A percentile compares a stretch with the other conserved stretches of the same genome.
These are phyloP conservation scores for Busseola fusca DNA, from an alignment of 2,888 invertebrate species.

Conservation along the genomic window DNA sequence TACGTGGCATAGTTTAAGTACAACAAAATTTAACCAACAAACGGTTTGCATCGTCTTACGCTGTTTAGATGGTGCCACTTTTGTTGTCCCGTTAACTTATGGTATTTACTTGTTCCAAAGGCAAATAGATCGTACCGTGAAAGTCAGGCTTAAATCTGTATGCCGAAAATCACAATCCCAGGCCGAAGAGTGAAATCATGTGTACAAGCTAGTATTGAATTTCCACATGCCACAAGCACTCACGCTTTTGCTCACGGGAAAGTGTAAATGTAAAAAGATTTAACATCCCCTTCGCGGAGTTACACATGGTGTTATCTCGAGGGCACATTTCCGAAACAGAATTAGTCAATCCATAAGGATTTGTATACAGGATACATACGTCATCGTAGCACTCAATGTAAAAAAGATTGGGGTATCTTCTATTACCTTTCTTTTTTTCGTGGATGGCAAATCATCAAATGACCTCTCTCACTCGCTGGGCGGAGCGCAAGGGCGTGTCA, in stretches of 20 bases:
- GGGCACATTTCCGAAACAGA: conserved; percentile 42
- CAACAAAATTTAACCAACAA: not conserved
- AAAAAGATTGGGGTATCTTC: not conserved
- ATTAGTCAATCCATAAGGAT: conserved; percentile 39
- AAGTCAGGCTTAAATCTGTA: not conserved
- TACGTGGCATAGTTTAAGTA: not conserved
- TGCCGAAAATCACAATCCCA: too few relatives aligned
- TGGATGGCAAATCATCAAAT: too few relatives aligned
- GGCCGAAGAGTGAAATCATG: too few relatives aligned
- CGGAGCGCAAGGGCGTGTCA: too few relatives aligned
- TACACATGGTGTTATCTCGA: conserved; percentile 36
- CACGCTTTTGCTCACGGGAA: conserved; percentile 5
- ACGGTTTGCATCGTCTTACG: not conserved
- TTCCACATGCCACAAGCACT: not conserved
- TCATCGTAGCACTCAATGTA: not conserved
- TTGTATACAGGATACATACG: conserved; percentile 9
- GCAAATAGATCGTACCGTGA: too few relatives aligned
- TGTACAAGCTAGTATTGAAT: conserved; percentile 8
- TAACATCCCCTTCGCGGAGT: conserved; percentile 8
- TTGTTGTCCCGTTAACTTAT: not conserved
- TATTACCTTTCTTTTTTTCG: too few relatives aligned
- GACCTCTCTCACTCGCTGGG: too few relatives aligned
- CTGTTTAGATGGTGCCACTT: too few relatives aligned
- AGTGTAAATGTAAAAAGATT: conserved; percentile 31
- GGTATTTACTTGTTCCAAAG: not conserved